These are phyloP conservation scores for Phrynocephalus vlangalii DNA, from an alignment of 2,797 vertebrate species.

Conservation along the genomic window DNA sequence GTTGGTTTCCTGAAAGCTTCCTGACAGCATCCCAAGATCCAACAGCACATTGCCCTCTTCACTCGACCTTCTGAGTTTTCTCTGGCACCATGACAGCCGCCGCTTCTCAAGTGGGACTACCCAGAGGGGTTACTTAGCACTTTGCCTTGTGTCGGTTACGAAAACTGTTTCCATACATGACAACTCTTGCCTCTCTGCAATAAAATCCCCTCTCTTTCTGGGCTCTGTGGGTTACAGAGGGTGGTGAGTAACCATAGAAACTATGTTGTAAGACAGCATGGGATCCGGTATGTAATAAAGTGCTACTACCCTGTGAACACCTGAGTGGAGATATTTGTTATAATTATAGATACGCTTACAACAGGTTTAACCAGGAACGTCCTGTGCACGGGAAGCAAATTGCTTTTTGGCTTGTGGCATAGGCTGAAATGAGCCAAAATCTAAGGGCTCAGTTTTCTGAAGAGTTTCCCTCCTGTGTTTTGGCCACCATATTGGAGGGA, in stretches of 20 bases:
- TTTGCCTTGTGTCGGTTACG: constrained; percentile 26
- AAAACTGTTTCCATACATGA: neutral
- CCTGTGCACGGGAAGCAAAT: constrained; percentile 27
- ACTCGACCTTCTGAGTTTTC: fast-evolving
- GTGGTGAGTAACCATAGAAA: constrained; percentile 75
- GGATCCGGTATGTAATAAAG: constrained; percentile 62
- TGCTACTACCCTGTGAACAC: constrained; percentile 7
- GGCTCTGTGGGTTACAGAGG: constrained; percentile 57
- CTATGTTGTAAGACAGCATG: constrained; percentile 57
- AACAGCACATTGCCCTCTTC: fast-evolving
- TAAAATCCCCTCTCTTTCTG: constrained; percentile 55
- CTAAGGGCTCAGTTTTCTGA: constrained; percentile 12
- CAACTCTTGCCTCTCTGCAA: constrained; percentile 51
- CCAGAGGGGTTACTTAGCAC: neutral
- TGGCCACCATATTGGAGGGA: constrained; percentile 6
- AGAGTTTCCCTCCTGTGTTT: constrained; percentile 19
- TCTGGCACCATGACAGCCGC: constrained; percentile 11
- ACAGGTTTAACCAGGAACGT: constrained; percentile 24
- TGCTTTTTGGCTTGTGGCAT: neutral
- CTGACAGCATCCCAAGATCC: fast-evolving
- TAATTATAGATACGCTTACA: constrained; percentile 33
- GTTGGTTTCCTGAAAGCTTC: constrained; percentile 7
- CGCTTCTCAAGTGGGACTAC: neutral
- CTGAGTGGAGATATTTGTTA: constrained; percentile 55
- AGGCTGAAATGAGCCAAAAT: neutral